A percentile compares a stretch with the other conserved stretches of the same genome.
phyloP scores from a whole-genome alignment of 2,888 invertebrate genomes.

The Philereme vetulata region DNA sequence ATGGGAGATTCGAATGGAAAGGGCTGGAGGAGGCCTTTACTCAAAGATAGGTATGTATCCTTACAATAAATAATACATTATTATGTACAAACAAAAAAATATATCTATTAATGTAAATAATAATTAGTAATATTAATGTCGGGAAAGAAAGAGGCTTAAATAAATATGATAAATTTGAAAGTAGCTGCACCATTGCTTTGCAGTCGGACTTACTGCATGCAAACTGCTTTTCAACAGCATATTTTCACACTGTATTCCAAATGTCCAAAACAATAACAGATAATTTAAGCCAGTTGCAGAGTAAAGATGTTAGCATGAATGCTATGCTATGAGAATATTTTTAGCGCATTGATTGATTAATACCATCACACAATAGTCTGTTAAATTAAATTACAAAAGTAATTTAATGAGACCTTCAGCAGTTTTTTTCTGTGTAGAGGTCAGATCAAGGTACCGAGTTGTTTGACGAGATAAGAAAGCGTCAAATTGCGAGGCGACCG shows the following conservation, averaged over 20 bases:
- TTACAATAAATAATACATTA: no score
- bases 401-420: slow-evolving; percentile 40
- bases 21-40: no score
- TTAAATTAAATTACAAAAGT: slow-evolving; percentile 23
- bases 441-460: slow-evolving; percentile 53
- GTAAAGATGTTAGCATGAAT: neutral
- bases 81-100: no score
- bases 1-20: no score
- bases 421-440: slow-evolving; percentile 45
- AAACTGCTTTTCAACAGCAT: no score
- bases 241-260: no score
- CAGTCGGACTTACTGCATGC: slow-evolving; percentile 7
- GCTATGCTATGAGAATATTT: neutral
- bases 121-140: no score
- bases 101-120: no score
- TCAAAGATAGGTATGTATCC: no score
- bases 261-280: neutral
- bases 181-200: no score
- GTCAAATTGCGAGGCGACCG: slow-evolving; percentile 51
- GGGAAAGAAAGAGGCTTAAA: no score
- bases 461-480: slow-evolving; percentile 59
- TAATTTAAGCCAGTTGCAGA: slow-evolving; percentile 5
- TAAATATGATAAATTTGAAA: no score
- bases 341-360: slow-evolving; percentile 1
- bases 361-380: slow-evolving; percentile 16